These are phyloP conservation scores for Trissolcus brochymenae DNA, from an alignment of 2,888 invertebrate genomes.

Conservation along the genomic window DNA sequence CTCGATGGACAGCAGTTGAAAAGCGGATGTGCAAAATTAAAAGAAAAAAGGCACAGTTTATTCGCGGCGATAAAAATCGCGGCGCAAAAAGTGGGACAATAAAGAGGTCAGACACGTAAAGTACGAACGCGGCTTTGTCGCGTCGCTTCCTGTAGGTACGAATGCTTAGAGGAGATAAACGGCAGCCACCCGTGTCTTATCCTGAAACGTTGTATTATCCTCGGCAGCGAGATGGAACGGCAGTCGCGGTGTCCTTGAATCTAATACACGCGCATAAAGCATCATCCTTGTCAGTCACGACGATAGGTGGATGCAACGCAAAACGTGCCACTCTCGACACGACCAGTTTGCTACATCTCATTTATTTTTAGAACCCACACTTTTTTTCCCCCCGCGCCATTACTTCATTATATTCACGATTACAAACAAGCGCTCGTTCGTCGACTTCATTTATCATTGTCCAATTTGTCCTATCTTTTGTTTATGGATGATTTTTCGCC, in stretches of 20 bases:
- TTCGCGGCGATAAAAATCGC: slow-evolving; percentile 17
- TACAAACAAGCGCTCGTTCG: slow-evolving; percentile 28
- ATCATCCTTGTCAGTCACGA: slow-evolving; percentile 55
- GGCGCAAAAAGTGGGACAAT: slow-evolving; percentile 39
- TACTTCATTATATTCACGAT: slow-evolving; percentile 37
- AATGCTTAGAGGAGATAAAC: slow-evolving; percentile 63
- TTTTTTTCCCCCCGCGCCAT: slow-evolving; percentile 5
- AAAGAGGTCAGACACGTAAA: slow-evolving; percentile 33
- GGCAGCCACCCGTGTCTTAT: slow-evolving; percentile 64
- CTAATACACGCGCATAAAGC: slow-evolving; percentile 55
- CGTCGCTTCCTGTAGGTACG: slow-evolving; percentile 62
- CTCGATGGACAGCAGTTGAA: too few species aligned
- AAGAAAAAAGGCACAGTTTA: too few species aligned
- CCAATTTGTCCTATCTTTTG: slow-evolving; percentile 4
- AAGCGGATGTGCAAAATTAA: too few species aligned
- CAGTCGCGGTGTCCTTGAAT: slow-evolving; percentile 66
- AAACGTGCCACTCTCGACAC: slow-evolving; percentile 47
- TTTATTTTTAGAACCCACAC: slow-evolving; percentile 47
- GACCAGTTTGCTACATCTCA: slow-evolving; percentile 44
- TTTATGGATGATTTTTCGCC: background rate
- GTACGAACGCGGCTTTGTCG: slow-evolving; percentile 51
- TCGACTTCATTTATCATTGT: slow-evolving; percentile 11
- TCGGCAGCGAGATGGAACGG: slow-evolving; percentile 75
- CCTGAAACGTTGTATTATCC: slow-evolving; percentile 74
- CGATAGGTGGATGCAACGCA: slow-evolving; percentile 55